Evolutionary conservation across 1,140 invertebrate genomes (phyloP).

Genomic region (Neodiprion lecontei): DNA sequence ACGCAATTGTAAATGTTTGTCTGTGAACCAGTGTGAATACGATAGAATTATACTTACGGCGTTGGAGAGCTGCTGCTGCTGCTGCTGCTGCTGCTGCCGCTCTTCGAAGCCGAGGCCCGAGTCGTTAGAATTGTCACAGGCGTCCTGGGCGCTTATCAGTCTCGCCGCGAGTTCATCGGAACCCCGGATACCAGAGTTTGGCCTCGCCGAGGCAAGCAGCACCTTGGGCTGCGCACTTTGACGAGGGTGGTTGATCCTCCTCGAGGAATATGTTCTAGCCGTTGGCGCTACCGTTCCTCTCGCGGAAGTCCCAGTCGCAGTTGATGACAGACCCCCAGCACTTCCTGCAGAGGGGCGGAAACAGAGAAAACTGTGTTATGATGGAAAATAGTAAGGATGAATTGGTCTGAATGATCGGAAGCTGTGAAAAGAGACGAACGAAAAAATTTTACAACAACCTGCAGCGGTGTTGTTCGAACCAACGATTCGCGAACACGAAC

Average conservation of each 20-base stretch:
- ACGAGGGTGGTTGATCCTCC: not conserved
- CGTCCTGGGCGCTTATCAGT: constrained; percentile 44
- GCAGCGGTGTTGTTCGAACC: too few species aligned
- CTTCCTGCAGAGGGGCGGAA: not conserved
- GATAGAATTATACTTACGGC: not conserved
- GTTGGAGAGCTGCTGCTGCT: constrained; percentile 38
- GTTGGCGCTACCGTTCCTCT: not conserved
- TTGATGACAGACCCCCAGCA: not conserved
- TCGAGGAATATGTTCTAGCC: not conserved
- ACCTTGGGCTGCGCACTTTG: not conserved
- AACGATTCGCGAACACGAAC: too few species aligned
- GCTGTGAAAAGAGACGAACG: too few species aligned
- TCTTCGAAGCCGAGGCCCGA: constrained; percentile 82
- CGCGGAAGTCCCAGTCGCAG: not conserved
- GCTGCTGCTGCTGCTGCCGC: constrained; percentile 43
- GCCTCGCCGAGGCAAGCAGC: not conserved
- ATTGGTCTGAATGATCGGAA: too few species aligned
- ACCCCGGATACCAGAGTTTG: constrained; percentile 31
- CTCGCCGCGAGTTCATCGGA: constrained; percentile 48
- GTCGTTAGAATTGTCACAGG: constrained; percentile 84
- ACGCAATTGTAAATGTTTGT: too few species aligned
- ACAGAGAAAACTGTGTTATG: not conserved
- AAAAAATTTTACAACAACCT: too few species aligned
- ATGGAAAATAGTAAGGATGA: too few species aligned
- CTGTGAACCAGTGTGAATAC: too few species aligned